These are phyloP conservation scores for Pachycephala philippinensis DNA, from an alignment of 2,113 vertebrate genomes.

Conservation along the genomic window DNA sequence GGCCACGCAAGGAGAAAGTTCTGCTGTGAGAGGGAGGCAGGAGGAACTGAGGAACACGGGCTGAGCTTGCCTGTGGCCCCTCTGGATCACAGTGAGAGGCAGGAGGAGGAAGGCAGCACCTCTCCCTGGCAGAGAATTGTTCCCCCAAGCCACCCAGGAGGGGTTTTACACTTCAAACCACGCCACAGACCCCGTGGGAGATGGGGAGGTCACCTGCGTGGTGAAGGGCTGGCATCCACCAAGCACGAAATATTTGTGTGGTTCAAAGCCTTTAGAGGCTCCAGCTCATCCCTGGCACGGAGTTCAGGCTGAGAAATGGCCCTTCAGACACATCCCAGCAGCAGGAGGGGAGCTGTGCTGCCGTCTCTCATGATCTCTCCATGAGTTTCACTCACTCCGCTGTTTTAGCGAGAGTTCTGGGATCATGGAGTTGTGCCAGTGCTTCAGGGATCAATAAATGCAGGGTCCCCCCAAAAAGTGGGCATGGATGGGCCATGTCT, in stretches of 20 bases:
- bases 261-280: not conserved
- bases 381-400: not conserved
- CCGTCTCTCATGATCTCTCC: not conserved
- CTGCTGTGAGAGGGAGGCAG: not conserved
- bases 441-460: not conserved
- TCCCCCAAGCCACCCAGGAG: not conserved
- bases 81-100: not conserved
- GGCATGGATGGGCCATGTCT: rapidly evolving
- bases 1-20: not conserved
- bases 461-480: not conserved
- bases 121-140: not conserved
- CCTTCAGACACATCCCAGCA: not conserved
- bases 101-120: not conserved
- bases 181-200: rapidly evolving
- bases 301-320: not conserved
- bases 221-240: not conserved
- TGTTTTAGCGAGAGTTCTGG: not conserved
- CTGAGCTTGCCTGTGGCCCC: not conserved
- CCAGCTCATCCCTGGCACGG: not conserved
- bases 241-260: not conserved
- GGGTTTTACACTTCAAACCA: not conserved
- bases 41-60: not conserved
- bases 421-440: rapidly evolving
- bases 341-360: not conserved
- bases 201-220: rapidly evolving